A percentile compares a stretch with the other conserved stretches of the same genome.
Conservation (phyloP, 2,888 invertebrate genomes). For the Diploptera punctata region DNA sequence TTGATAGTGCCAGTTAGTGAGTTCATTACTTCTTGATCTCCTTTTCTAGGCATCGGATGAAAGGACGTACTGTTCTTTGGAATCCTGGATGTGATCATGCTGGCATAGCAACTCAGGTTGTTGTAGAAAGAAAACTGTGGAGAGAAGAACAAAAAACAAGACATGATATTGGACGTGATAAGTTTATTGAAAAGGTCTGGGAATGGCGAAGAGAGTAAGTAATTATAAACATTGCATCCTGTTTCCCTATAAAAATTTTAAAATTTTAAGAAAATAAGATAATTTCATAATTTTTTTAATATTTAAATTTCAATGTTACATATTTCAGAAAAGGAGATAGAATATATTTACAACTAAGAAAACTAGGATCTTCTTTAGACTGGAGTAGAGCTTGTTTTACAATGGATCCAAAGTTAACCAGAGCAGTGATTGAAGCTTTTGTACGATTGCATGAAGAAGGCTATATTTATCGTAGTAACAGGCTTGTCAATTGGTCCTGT, state of each 20-base stretch:
- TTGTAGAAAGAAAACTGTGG: constrained; percentile 96
- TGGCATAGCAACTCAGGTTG: constrained; percentile 98
- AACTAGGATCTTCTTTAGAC: constrained; percentile 91
- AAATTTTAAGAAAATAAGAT: no score
- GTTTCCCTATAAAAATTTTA: no score
- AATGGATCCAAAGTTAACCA: constrained; percentile 89
- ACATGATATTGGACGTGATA: constrained; percentile 94
- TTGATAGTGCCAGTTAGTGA: no score
- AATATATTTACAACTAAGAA: constrained; percentile 84
- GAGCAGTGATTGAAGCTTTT: constrained; percentile 95
- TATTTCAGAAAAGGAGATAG: constrained; percentile 69
- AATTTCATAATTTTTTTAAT: no score
- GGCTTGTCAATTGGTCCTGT: constrained; percentile 99
- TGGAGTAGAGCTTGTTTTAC: constrained; percentile 96
- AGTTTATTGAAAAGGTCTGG: constrained; percentile 93
- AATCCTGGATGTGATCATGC: constrained; percentile 99
- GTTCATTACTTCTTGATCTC: no score
- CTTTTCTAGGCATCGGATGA: constrained; percentile 83
- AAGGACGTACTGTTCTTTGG: constrained; percentile 91
- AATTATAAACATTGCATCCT: no score
- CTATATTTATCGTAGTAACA: constrained; percentile 90
- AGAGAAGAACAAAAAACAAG: constrained; percentile 84
- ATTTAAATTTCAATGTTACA: no score
- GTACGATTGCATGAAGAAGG: constrained; percentile 86
- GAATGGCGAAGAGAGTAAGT: constrained; percentile 88